Evolutionary conservation across 2,888 invertebrate genomes (phyloP).

Genomic region (Polymixis lichenea): DNA sequence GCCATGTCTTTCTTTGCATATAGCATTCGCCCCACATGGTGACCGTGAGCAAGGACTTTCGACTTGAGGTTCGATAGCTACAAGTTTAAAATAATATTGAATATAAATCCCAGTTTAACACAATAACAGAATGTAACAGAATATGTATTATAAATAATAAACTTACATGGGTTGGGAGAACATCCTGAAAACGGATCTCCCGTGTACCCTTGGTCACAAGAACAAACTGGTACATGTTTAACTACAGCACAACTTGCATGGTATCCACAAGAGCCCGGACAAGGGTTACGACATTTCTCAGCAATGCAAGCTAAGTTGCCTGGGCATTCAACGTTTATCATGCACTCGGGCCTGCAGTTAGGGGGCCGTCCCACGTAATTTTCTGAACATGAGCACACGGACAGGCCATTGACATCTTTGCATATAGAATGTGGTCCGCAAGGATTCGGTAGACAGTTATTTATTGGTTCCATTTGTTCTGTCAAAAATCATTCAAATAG

Average conservation of each 20-base stretch:
- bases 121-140: neutral
- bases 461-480: constrained; percentile 86
- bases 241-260: constrained; percentile 93
- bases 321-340: constrained; percentile 93
- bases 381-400: constrained; percentile 94
- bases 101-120: constrained; percentile 9
- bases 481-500: constrained; percentile 67
- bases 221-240: constrained; percentile 94
- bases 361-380: constrained; percentile 95
- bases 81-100: constrained; percentile 65
- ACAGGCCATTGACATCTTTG: constrained; percentile 91
- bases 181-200: constrained; percentile 96
- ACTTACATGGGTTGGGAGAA: constrained; percentile 91
- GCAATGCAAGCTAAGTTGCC: constrained; percentile 93
- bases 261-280: constrained; percentile 93
- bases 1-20: constrained; percentile 95
- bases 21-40: constrained; percentile 96
- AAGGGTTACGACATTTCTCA: constrained; percentile 93
- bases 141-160: neutral
- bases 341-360: constrained; percentile 94
- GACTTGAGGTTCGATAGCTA: constrained; percentile 89
- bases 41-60: constrained; percentile 94
- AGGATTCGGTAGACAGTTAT: constrained; percentile 93
- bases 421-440: constrained; percentile 95
- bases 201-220: constrained; percentile 92